These are phyloP conservation scores for Polypterus bichir DNA, from an alignment of 2,113 vertebrate genomes.

Conservation along the genomic window DNA sequence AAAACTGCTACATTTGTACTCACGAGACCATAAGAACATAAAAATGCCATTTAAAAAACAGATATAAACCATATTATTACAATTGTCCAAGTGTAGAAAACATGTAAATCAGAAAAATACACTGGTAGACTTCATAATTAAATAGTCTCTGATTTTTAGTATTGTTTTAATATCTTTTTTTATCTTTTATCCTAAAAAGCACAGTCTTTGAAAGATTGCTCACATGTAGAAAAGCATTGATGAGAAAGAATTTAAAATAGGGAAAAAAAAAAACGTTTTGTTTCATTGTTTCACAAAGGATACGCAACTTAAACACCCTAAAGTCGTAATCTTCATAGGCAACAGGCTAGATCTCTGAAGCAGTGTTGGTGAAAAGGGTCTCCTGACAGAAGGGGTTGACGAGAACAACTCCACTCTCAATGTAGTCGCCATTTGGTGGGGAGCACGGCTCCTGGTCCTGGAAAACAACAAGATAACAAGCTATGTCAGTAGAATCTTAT, in stretches of 20 bases:
- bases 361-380: constrained; percentile 81
- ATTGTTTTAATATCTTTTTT: constrained; percentile 26
- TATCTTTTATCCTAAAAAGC: constrained; percentile 83
- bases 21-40: constrained; percentile 35
- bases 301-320: constrained; percentile 20
- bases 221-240: constrained; percentile 78
- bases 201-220: constrained; percentile 72
- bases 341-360: constrained; percentile 66
- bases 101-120: constrained; percentile 67
- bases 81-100: constrained; percentile 60
- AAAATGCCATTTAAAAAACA: constrained; percentile 44
- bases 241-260: constrained; percentile 52
- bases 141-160: constrained; percentile 36
- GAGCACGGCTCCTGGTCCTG: constrained; percentile 86
- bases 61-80: constrained; percentile 63
- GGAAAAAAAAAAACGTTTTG: constrained; percentile 49
- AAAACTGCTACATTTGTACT: constrained; percentile 29
- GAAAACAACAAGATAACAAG: constrained; percentile 18
- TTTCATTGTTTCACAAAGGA: constrained; percentile 57
- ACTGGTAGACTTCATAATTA: constrained; percentile 43
- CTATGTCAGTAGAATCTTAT: too few relatives aligned
- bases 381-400: constrained; percentile 98
- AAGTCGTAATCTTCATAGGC: background rate
- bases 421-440: constrained; percentile 87
- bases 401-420: constrained; percentile 82